Conservation (phyloP, 35 echinoderm and acorn worm genomes). For the Eucidaris tribuloides region DNA sequence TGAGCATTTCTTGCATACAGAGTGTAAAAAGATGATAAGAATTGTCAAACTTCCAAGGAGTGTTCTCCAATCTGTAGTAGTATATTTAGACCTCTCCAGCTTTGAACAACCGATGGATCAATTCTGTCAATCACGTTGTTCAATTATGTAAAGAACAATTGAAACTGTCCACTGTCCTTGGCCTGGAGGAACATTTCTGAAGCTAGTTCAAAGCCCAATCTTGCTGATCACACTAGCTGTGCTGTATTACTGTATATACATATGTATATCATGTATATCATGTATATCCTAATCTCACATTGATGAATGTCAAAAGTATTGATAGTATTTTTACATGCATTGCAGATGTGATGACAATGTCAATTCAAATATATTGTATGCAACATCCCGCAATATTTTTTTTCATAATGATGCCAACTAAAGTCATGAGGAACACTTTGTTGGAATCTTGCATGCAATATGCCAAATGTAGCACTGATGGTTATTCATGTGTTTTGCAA, state of each 20-base stretch:
- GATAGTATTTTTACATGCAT: no score
- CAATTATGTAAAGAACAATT: neutral
- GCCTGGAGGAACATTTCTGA: neutral
- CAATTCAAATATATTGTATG: no score
- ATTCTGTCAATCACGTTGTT: neutral
- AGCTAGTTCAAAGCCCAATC: neutral
- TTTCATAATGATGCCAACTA: no score
- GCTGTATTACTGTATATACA: neutral
- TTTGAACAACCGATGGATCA: neutral
- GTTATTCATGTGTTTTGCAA: no score
- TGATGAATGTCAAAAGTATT: no score
- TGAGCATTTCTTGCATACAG: neutral
- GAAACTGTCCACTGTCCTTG: neutral
- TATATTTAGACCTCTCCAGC: neutral
- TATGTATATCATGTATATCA: no score
- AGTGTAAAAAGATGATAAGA: neutral
- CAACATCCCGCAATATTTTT: no score
- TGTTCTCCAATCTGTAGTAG: neutral
- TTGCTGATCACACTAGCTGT: neutral
- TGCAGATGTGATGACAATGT: no score
- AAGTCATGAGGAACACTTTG: no score
- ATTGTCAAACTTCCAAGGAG: neutral
- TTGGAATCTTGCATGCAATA: no score
- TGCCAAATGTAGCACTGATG: no score
- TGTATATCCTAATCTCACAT: no score